These are phyloP conservation scores for Pedetes capensis DNA, from an alignment of 2,113 vertebrate species.

Conservation along the genomic window DNA sequence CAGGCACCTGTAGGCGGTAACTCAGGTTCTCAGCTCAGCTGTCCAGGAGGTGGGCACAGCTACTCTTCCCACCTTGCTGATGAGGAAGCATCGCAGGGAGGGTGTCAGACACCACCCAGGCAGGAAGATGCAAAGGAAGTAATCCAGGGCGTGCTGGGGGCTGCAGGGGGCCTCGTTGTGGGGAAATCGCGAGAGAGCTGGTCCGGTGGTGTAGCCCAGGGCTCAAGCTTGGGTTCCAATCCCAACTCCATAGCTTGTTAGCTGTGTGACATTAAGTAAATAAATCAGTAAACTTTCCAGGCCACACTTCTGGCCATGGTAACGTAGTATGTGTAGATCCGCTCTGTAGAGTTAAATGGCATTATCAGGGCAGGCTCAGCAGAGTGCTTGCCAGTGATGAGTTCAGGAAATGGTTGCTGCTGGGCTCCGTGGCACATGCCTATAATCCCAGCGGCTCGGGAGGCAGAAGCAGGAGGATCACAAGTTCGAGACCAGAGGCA, in stretches of 20 bases:
- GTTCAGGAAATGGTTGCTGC: not conserved
- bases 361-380: accelerated
- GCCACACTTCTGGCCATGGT: not conserved
- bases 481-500: too few relatives aligned
- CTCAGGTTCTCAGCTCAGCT: not conserved
- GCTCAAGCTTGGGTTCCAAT: not conserved
- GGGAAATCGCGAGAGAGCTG: accelerated
- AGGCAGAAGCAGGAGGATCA: too few relatives aligned
- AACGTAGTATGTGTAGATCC: accelerated
- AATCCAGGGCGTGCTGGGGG: accelerated
- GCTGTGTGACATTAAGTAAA: not conserved
- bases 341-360: accelerated
- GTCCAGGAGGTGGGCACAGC: accelerated
- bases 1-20: accelerated
- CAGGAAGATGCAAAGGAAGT: accelerated
- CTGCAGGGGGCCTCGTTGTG: accelerated
- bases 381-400: accelerated
- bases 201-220: accelerated
- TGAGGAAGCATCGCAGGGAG: not conserved
- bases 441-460: too few relatives aligned
- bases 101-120: not conserved
- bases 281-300: not conserved
- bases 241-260: too few relatives aligned
- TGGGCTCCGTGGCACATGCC: too few relatives aligned
- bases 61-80: not conserved